Conservation (phyloP, 2,113 vertebrate genomes). For the Aptenodytes forsteri region DNA sequence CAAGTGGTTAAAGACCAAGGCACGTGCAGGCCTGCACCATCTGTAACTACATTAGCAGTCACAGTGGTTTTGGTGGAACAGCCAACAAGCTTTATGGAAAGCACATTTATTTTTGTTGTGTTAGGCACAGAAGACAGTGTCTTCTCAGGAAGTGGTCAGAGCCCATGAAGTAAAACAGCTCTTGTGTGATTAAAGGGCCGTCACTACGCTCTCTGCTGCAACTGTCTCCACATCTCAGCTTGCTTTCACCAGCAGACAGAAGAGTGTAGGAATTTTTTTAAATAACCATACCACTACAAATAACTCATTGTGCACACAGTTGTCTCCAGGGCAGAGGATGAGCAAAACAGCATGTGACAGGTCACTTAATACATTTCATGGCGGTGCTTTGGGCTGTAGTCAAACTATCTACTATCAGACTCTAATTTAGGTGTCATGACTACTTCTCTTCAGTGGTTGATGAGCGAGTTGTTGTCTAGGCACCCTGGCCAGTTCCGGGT, state of each 20-base stretch:
- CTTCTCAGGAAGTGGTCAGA: not conserved
- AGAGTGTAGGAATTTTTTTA: too few species aligned
- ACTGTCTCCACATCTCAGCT: not conserved
- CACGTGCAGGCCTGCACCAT: not conserved
- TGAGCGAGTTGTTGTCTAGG: not conserved
- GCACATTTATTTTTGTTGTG: not conserved
- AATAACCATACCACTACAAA: not conserved
- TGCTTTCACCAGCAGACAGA: not conserved
- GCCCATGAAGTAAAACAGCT: not conserved
- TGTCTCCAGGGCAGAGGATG: not conserved
- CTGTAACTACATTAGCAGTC: not conserved
- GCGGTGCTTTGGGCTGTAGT: not conserved
- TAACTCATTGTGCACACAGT: not conserved
- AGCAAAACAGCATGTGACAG: not conserved
- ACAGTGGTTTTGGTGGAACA: not conserved
- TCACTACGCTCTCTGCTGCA: not conserved
- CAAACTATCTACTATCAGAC: not conserved
- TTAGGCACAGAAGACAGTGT: not conserved
- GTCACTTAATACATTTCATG: slow-evolving; percentile 10
- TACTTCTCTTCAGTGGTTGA: not conserved
- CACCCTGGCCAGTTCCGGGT: not conserved
- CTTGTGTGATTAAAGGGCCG: not conserved
- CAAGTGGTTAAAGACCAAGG: not conserved
- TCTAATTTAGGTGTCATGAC: not conserved
- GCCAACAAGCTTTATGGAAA: not conserved